phyloP scores from a whole-genome alignment of 2,888 invertebrate species.

The Muschampia plurimacula region DNA sequence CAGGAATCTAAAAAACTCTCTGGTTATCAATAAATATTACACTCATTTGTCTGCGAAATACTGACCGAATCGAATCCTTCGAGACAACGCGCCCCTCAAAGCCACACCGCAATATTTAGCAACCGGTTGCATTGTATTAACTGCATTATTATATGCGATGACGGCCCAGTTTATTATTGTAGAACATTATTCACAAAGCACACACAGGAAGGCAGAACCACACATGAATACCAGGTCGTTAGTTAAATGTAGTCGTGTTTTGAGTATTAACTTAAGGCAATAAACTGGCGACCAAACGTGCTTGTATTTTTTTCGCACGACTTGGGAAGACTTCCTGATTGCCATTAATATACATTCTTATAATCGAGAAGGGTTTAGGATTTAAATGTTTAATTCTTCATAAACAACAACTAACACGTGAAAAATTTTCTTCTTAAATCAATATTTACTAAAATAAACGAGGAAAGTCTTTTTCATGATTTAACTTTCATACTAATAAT shows the following conservation, averaged over 20 bases:
- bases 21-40: neutral
- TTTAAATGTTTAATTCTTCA: no score
- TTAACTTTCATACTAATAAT: no score
- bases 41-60: constrained; percentile 1
- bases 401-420: no score
- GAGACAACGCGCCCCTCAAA: constrained; percentile 20
- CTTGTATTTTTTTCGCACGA: constrained; percentile 9
- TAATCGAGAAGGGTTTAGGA: no score
- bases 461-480: no score
- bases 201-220: constrained; percentile 25
- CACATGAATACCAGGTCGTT: constrained; percentile 30
- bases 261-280: constrained; percentile 25
- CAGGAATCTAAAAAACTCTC: neutral
- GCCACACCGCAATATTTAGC: constrained; percentile 22
- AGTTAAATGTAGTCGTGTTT: constrained; percentile 29
- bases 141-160: constrained; percentile 33
- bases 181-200: constrained; percentile 27
- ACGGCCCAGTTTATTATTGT: constrained; percentile 35
- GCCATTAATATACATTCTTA: neutral
- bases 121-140: constrained; percentile 32
- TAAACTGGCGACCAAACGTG: neutral
- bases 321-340: constrained; percentile 8
- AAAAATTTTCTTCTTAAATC: no score
- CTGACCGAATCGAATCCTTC: neutral
- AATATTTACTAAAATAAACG: no score